These are phyloP conservation scores for Diarsia mendica DNA, from an alignment of 2,888 invertebrate genomes.

Conservation along the genomic window DNA sequence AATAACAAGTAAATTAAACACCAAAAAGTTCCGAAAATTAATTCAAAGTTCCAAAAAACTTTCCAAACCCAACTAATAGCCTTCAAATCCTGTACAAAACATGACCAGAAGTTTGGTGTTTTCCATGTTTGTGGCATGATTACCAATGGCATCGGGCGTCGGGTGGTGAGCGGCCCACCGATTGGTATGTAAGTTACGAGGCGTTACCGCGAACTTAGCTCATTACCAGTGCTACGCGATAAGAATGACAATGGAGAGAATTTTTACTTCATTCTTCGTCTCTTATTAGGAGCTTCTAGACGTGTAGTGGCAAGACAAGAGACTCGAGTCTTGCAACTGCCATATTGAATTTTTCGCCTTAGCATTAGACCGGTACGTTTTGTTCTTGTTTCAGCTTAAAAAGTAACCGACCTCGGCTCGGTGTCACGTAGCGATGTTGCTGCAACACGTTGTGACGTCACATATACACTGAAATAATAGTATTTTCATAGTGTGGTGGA, in stretches of 20 bases:
- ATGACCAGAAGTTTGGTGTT: conserved; percentile 81
- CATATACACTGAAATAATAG: conserved; percentile 44
- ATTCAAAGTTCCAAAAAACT: conserved; percentile 66
- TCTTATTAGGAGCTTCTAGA: conserved; percentile 82
- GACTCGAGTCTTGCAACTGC: conserved; percentile 74
- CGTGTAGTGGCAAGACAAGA: conserved; percentile 78
- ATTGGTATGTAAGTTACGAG: conserved; percentile 90
- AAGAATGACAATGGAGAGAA: conserved; percentile 87
- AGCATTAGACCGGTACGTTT: conserved; percentile 57
- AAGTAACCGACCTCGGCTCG: conserved; percentile 47
- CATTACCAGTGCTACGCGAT: conserved; percentile 86
- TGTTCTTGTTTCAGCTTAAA: conserved; percentile 67
- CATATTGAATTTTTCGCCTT: conserved; percentile 79
- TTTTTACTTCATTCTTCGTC: conserved; percentile 86
- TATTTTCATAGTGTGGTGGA: conserved; percentile 49
- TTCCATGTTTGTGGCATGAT: conserved; percentile 83
- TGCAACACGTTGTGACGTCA: conserved; percentile 51
- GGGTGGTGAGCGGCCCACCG: conserved; percentile 74
- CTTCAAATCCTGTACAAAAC: conserved; percentile 70
- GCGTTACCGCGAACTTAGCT: conserved; percentile 89
- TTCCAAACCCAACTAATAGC: conserved; percentile 53
- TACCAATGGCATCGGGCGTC: conserved; percentile 79
- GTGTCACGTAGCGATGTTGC: conserved; percentile 53
- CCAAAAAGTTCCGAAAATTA: conserved; percentile 48
- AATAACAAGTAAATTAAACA: conserved; percentile 23